phyloP scores from a whole-genome alignment of 2,888 invertebrate species.

The Tachina fera region DNA sequence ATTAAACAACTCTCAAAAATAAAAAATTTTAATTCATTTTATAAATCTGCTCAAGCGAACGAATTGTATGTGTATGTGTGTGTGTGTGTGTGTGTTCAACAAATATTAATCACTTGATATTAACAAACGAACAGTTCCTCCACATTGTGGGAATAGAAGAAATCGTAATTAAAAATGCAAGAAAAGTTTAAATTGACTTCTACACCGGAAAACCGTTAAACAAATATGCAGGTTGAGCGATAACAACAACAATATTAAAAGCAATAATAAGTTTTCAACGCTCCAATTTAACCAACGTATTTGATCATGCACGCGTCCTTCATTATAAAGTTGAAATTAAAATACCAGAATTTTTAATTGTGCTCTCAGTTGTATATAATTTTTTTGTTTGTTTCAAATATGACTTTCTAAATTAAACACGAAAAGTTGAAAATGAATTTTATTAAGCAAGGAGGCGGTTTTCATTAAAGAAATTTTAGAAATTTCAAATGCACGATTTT shows the following conservation, averaged over 20 bases:
- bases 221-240: constrained; percentile 18
- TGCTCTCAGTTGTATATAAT: background rate
- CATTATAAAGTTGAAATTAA: constrained; percentile 14
- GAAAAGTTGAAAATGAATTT: background rate
- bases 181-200: constrained; percentile 59
- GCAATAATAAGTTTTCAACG: background rate
- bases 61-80: too few relatives aligned
- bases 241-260: background rate
- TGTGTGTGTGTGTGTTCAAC: constrained; percentile 1
- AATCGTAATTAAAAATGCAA: constrained; percentile 48
- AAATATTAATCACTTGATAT: constrained; percentile 39
- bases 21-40: constrained; percentile 17
- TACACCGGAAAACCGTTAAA: constrained; percentile 19
- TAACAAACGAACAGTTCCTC: constrained; percentile 2
- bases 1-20: background rate
- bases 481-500: background rate
- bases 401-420: constrained; percentile 7
- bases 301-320: constrained; percentile 3
- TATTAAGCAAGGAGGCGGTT: background rate
- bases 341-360: constrained; percentile 21
- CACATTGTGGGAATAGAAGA: constrained; percentile 19
- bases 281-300: background rate
- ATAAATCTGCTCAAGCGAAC: background rate
- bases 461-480: background rate
- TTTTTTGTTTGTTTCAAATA: background rate